Evolutionary conservation across 2,113 vertebrate genomes (phyloP).

Genomic region (Regulus satrapa): DNA sequence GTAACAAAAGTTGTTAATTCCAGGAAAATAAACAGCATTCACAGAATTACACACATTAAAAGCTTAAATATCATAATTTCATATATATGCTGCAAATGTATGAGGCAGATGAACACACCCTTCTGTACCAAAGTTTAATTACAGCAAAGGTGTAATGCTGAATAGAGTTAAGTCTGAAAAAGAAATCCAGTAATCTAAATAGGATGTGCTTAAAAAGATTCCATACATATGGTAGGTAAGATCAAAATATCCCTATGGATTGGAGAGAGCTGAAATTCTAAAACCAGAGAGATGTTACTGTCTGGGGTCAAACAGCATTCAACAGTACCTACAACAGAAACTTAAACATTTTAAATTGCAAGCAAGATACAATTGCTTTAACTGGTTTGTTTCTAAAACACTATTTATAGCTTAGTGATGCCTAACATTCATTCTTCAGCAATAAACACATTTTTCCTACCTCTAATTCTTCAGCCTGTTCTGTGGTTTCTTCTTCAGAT

Average conservation of each 20-base stretch:
- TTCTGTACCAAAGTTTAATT: not conserved
- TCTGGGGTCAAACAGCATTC: not conserved
- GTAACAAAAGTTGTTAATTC: not conserved
- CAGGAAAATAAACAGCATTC: not conserved
- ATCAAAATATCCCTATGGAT: not conserved
- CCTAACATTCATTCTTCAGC: not conserved
- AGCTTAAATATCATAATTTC: not conserved
- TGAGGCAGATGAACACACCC: not conserved
- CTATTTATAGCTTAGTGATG: not conserved
- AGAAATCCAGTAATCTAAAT: not conserved
- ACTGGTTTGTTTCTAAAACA: not conserved
- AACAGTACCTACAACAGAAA: not conserved
- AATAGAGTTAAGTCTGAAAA: not conserved
- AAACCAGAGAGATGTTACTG: not conserved
- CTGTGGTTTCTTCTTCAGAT: conserved; percentile 82
- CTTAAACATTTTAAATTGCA: not conserved
- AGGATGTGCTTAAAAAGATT: not conserved
- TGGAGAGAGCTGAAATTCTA: not conserved
- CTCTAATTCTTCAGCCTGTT: conserved; percentile 87
- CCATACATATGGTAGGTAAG: not conserved
- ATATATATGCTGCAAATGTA: not conserved
- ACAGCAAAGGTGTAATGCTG: not conserved
- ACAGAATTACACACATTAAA: not conserved
- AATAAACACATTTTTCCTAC: conserved; percentile 65
- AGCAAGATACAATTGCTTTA: not conserved